These are phyloP conservation scores for Drosophila miranda DNA, from an alignment of 1,140 invertebrate genomes.

Conservation along the genomic window DNA sequence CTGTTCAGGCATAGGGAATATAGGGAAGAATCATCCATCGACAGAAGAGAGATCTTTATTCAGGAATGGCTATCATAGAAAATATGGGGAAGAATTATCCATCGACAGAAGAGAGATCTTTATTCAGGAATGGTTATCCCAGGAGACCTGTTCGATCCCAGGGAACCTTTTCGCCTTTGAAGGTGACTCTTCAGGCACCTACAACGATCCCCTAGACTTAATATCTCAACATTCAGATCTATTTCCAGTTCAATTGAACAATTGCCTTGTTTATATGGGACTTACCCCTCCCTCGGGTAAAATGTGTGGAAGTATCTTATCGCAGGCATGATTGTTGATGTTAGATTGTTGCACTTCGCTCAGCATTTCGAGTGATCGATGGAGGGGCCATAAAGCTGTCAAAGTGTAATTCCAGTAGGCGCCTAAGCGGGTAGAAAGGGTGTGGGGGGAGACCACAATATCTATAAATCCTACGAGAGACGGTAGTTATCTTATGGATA, in stretches of 20 bases:
- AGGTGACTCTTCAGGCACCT: too few species aligned
- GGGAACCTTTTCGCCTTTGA: too few species aligned
- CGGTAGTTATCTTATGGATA: slow-evolving; percentile 39
- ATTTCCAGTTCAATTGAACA: slow-evolving; percentile 6
- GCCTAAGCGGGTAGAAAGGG: slow-evolving; percentile 32
- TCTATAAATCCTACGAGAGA: slow-evolving; percentile 29
- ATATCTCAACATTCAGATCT: slow-evolving; percentile 1
- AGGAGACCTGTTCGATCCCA: too few species aligned
- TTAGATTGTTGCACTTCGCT: slow-evolving; percentile 41
- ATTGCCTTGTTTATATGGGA: slow-evolving; percentile 24
- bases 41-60: too few species aligned
- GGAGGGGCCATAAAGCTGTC: slow-evolving; percentile 58
- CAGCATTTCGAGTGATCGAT: slow-evolving; percentile 49
- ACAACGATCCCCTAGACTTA: too few species aligned
- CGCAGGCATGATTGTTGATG: slow-evolving; percentile 25
- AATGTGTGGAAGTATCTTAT: too few species aligned
- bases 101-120: too few species aligned
- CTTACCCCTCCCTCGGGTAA: neutral
- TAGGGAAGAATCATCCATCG: too few species aligned
- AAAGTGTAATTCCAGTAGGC: slow-evolving; percentile 72
- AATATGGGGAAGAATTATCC: too few species aligned
- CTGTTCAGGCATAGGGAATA: too few species aligned
- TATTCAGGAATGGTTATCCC: too few species aligned
- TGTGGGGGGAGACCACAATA: slow-evolving; percentile 8
- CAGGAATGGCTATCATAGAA: too few species aligned